Conservation (phyloP, 2,113 vertebrate genomes). For the Corvus moneduloides region DNA sequence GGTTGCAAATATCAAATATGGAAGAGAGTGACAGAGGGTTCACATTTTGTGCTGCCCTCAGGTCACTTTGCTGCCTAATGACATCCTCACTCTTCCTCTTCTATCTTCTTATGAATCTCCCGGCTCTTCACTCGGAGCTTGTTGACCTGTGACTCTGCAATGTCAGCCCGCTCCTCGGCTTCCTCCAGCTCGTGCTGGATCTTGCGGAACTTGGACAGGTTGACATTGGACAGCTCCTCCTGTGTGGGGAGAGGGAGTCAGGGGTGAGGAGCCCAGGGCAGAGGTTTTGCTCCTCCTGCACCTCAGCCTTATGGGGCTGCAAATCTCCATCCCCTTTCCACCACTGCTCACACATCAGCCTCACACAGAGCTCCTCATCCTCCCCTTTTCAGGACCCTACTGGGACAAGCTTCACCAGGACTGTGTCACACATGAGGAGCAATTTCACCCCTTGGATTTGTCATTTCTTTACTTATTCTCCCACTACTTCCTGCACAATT, state of each 20-base stretch:
- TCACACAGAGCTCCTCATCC: background rate
- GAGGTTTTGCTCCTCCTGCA: background rate
- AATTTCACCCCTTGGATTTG: rapidly evolving
- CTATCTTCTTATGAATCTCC: background rate
- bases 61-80: background rate
- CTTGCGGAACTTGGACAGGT: slow-evolving; percentile 64
- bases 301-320: background rate
- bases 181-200: background rate
- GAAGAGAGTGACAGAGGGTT: background rate
- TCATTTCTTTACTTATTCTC: background rate
- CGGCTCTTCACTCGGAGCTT: slow-evolving; percentile 57
- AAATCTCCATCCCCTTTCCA: background rate
- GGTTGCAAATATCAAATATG: background rate
- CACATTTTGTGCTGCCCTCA: background rate
- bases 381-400: too few relatives aligned
- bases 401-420: too few relatives aligned
- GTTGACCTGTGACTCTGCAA: slow-evolving; percentile 79
- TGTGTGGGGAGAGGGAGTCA: background rate
- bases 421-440: rapidly evolving
- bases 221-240: slow-evolving; percentile 78
- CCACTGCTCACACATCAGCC: background rate
- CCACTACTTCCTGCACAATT: background rate
- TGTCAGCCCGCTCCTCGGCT: slow-evolving; percentile 75
- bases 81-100: background rate
- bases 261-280: too few relatives aligned